Conservation (phyloP, 2,888 invertebrate species). For the Parasteatoda lunata region DNA sequence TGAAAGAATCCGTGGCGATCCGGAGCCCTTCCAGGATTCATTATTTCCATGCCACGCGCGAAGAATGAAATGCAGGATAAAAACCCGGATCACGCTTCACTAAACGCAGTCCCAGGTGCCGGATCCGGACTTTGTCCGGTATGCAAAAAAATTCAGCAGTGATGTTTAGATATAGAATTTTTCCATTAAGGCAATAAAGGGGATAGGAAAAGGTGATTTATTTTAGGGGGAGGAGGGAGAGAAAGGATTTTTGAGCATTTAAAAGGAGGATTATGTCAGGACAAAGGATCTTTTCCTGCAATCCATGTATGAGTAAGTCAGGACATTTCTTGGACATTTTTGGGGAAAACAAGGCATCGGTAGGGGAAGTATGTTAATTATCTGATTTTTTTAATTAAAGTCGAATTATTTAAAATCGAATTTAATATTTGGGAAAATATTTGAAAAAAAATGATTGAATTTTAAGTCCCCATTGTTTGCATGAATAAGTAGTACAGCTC, state of each 20-base stretch:
- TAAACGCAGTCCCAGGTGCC: constrained; percentile 40
- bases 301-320: background rate
- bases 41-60: constrained; percentile 38
- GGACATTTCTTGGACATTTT: too few relatives aligned
- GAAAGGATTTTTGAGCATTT: constrained; percentile 8
- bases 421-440: too few relatives aligned
- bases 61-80: constrained; percentile 40
- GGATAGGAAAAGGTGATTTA: constrained; percentile 28
- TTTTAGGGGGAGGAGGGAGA: constrained; percentile 15
- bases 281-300: background rate
- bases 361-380: too few relatives aligned
- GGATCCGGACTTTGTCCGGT: constrained; percentile 52
- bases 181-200: constrained; percentile 47
- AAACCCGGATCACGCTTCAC: constrained; percentile 56
- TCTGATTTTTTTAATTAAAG: too few relatives aligned
- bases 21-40: constrained; percentile 22
- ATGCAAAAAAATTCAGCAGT: constrained; percentile 19
- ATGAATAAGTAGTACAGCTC: too few relatives aligned
- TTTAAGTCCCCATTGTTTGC: too few relatives aligned
- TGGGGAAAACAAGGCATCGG: too few relatives aligned
- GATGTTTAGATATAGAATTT: constrained; percentile 32
- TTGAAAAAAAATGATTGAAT: too few relatives aligned
- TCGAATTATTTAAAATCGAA: too few relatives aligned
- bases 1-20: constrained; percentile 43
- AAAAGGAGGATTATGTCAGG: background rate